Evolutionary conservation across 2,888 invertebrate species (phyloP).

Genomic region (Diogma glabrata): DNA sequence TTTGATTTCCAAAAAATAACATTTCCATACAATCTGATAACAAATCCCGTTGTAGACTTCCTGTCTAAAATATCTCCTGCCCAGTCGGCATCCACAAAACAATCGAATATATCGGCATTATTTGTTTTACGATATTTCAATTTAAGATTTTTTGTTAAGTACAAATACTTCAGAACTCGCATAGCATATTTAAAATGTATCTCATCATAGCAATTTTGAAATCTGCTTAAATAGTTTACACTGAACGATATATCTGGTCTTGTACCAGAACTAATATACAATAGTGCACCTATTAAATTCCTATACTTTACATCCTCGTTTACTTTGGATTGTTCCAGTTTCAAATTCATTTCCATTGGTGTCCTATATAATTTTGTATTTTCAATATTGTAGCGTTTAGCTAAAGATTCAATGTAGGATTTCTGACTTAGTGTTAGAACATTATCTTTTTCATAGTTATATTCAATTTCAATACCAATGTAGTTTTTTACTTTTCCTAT

Average conservation of each 20-base stretch:
- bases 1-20: slow-evolving; percentile 25
- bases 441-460: slow-evolving; percentile 20
- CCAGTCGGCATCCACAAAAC: slow-evolving; percentile 28
- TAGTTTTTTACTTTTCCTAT: slow-evolving; percentile 25
- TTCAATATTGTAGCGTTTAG: background rate
- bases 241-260: slow-evolving; percentile 25
- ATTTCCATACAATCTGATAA: slow-evolving; percentile 27
- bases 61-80: slow-evolving; percentile 23
- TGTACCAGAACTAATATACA: slow-evolving; percentile 26
- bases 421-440: slow-evolving; percentile 25
- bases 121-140: slow-evolving; percentile 18
- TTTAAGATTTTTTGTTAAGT: slow-evolving; percentile 21
- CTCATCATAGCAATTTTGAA: slow-evolving; percentile 25
- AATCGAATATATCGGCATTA: slow-evolving; percentile 14
- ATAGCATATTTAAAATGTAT: too few relatives aligned
- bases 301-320: background rate
- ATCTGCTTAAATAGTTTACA: slow-evolving; percentile 28
- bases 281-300: slow-evolving; percentile 23
- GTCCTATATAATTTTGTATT: background rate
- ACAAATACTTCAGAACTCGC: slow-evolving; percentile 26
- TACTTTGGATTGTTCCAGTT: background rate
- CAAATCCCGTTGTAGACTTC: slow-evolving; percentile 23
- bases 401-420: slow-evolving; percentile 17
- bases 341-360: background rate
- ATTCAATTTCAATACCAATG: slow-evolving; percentile 26